Base-by-base conservation (phyloP, 2,888 invertebrate genomes). In the Corbicula japonica region DNA sequence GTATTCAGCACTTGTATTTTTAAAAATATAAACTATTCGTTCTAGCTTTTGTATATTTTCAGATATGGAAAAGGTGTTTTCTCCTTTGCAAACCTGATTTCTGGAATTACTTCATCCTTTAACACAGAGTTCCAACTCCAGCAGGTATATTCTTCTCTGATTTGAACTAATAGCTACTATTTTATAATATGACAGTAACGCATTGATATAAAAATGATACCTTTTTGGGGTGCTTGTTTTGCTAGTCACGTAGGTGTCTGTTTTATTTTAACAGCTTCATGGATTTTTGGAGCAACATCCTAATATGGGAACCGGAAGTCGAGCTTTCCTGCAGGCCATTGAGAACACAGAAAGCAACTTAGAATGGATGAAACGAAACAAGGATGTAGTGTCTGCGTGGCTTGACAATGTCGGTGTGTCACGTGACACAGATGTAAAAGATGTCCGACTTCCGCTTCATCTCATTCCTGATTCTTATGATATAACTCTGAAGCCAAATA, bases 271-370 rank as follows among this genome's bases (percentile, higher is more conserved):
- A 23, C 54, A 86, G 87, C 65, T 86, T 18, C 34, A 80, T 41
- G 72, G 74, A 28, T 84, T 87, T 28, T 46, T 74, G 21, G 28
- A 18, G 6, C 48, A 66, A 18, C 50, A 85, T 61, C 77, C 84
- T 28, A 95, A 95, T 52, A 94, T 96, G 18, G 96, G 96, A 0
- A 95, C 96, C 18, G 94, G 96, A 0, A 95, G 95, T 70, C 94
- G 97, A 80, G 96, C 96, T 0, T 95, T 97, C 0, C 95, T 96
- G 80, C 97, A 98, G 93, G 96, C 96, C 0, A 93, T 97, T 6
- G 98, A 98, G 91, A 95, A 96, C 66, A 96, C 96, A 0, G 95
- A 96, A 86, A 96, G 96, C 0, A 97, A 98, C 91, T 96, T 97
- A 0, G 95, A 95, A 83, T 98, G 98, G 98, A 96, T 96, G 95